Conservation (phyloP, 2,888 invertebrate genomes). For the Callyntrura sp. region DNA sequence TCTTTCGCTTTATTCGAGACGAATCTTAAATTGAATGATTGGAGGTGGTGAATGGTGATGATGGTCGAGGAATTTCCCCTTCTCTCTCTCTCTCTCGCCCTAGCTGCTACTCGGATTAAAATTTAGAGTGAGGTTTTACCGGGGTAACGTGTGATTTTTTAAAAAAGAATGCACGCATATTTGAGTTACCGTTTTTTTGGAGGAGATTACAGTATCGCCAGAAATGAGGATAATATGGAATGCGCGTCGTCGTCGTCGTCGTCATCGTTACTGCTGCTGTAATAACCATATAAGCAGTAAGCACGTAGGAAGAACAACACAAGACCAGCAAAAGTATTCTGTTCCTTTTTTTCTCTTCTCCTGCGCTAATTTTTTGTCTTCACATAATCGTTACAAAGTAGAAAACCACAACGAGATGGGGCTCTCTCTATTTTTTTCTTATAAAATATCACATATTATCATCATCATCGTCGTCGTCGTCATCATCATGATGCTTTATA, state of each 20-base stretch:
- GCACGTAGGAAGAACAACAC: slow-evolving; percentile 34
- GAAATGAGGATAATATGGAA: background rate
- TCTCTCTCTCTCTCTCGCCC: too few species aligned
- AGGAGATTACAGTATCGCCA: too few species aligned
- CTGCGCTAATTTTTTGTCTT: slow-evolving; percentile 32
- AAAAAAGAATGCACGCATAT: background rate
- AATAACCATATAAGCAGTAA: slow-evolving; percentile 8
- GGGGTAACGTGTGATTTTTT: slow-evolving; percentile 15
- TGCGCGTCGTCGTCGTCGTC: background rate
- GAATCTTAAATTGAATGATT: slow-evolving; percentile 70
- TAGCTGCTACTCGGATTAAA: slow-evolving; percentile 11
- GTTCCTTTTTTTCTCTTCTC: slow-evolving; percentile 17
- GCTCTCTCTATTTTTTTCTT: background rate
- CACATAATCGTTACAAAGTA: slow-evolving; percentile 53
- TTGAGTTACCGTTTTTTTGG: background rate
- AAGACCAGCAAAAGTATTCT: background rate
- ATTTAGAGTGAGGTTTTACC: background rate
- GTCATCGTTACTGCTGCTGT: too few species aligned
- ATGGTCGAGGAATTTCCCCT: background rate
- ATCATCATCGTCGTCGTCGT: background rate
- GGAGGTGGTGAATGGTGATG: background rate
- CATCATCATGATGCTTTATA: background rate
- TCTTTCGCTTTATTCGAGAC: slow-evolving; percentile 44
- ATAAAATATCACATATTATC: slow-evolving; percentile 30
- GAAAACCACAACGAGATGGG: slow-evolving; percentile 2